Evolutionary conservation across 92 coral and sea anemone genomes (phyloP).

Genomic region (Zoanthus gigantus): DNA sequence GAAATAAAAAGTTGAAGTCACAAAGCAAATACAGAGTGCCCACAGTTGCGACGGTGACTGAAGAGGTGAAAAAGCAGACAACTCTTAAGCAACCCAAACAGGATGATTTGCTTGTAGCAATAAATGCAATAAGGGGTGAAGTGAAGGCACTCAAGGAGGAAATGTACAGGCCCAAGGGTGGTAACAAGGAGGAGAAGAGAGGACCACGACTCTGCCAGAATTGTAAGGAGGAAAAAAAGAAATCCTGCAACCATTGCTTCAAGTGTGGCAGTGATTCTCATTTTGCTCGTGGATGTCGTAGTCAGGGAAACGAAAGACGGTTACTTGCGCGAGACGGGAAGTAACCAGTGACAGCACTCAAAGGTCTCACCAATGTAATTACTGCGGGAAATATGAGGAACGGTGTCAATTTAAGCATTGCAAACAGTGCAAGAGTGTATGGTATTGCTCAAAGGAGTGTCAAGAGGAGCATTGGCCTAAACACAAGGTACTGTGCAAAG

Average conservation of each 20-base stretch:
- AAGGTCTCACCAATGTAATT: constrained; percentile 68
- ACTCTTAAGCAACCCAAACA: constrained; percentile 15
- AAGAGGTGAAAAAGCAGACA: constrained; percentile 15
- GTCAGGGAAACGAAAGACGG: constrained; percentile 54
- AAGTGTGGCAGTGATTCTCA: constrained; percentile 75
- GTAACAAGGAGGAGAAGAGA: constrained; percentile 22
- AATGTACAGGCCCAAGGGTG: constrained; percentile 6
- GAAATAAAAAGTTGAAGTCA: constrained; percentile 59
- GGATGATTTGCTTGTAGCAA: constrained; percentile 36
- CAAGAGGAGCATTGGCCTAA: constrained; percentile 70
- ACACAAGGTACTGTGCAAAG: constrained; percentile 69
- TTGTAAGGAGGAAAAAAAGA: constrained; percentile 43
- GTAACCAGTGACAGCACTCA: constrained; percentile 58
- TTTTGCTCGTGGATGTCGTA: constrained; percentile 62
- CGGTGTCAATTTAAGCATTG: constrained; percentile 50
- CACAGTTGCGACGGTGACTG: constrained; percentile 41
- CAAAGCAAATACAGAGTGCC: constrained; percentile 54
- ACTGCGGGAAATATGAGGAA: constrained; percentile 53
- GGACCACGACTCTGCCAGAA: constrained; percentile 49
- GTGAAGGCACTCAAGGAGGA: constrained; percentile 60
- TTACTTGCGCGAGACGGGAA: constrained; percentile 61
- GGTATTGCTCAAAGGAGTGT: constrained; percentile 66
- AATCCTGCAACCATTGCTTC: constrained; percentile 68
- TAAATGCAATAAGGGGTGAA: constrained; percentile 48
- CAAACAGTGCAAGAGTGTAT: constrained; percentile 67